These are phyloP conservation scores for Noctua pronuba DNA, from an alignment of 2,888 invertebrate genomes.

Conservation along the genomic window DNA sequence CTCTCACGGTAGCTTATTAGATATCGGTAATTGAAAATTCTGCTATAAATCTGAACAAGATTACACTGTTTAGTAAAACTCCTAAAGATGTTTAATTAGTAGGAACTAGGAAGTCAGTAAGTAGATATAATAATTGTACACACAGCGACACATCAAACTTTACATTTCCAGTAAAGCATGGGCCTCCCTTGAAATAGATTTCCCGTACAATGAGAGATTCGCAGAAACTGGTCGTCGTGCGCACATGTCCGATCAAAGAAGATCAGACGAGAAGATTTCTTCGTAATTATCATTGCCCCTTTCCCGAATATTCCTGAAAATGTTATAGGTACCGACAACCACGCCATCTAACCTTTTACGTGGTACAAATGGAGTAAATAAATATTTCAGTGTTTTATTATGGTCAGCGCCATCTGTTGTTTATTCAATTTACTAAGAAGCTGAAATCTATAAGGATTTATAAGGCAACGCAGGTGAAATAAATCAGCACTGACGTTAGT, in stretches of 20 bases:
- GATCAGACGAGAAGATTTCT: background rate
- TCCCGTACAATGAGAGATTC: background rate
- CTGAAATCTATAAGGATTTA: background rate
- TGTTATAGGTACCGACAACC: background rate
- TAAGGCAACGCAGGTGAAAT: background rate
- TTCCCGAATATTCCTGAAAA: background rate
- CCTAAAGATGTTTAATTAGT: background rate
- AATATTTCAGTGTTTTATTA: background rate
- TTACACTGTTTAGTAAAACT: conserved; percentile 12
- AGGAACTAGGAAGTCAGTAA: background rate
- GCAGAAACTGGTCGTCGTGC: background rate
- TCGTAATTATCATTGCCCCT: background rate
- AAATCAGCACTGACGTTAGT: background rate
- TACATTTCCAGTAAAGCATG: background rate
- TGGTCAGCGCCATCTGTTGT: conserved; percentile 14
- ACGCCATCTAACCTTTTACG: conserved; percentile 13
- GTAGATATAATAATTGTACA: background rate
- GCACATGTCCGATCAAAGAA: conserved; percentile 4
- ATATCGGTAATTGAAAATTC: background rate
- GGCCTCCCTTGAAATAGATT: background rate
- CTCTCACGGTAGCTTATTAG: background rate
- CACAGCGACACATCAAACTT: background rate
- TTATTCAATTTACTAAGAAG: conserved; percentile 4
- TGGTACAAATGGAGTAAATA: background rate
- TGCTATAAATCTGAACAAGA: background rate